phyloP scores from a whole-genome alignment of 2,113 vertebrate species.

The Sclerurus mexicanus region DNA sequence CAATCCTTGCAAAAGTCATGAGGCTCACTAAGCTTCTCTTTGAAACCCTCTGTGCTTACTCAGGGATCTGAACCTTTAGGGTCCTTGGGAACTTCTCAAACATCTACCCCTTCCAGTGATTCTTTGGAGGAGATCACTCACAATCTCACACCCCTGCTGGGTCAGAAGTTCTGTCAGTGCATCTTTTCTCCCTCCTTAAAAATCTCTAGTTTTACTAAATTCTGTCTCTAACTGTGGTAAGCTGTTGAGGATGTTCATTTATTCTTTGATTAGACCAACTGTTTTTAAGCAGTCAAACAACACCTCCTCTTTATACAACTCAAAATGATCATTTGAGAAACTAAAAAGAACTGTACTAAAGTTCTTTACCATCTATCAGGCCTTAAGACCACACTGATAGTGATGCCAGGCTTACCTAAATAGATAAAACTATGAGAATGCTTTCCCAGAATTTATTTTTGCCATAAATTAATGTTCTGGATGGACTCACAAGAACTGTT shows the following conservation, averaged over 20 bases:
- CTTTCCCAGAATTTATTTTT: background rate
- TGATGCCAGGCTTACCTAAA: background rate
- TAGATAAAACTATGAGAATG: background rate
- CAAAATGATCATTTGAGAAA: background rate
- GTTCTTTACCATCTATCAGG: background rate
- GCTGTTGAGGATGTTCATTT: background rate
- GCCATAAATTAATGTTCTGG: background rate
- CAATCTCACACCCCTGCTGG: background rate
- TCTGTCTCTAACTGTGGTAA: background rate
- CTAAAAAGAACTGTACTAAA: background rate
- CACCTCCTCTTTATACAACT: background rate
- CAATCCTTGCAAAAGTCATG: background rate
- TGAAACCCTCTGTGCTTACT: background rate
- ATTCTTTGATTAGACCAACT: background rate
- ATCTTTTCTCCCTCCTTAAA: background rate
- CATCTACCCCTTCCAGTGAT: background rate
- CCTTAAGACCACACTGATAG: background rate
- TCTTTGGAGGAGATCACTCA: background rate
- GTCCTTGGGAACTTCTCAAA: background rate
- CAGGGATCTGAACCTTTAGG: background rate
- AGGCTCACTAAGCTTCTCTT: background rate
- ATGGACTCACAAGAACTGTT: background rate
- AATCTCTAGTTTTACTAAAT: background rate
- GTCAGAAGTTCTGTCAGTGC: background rate
- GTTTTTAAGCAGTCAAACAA: background rate